Percentiles rank a stretch among this genome's conserved stretches.
phyloP scores from a whole-genome alignment of 1,140 invertebrate genomes.

The Bombus fervidus region DNA sequence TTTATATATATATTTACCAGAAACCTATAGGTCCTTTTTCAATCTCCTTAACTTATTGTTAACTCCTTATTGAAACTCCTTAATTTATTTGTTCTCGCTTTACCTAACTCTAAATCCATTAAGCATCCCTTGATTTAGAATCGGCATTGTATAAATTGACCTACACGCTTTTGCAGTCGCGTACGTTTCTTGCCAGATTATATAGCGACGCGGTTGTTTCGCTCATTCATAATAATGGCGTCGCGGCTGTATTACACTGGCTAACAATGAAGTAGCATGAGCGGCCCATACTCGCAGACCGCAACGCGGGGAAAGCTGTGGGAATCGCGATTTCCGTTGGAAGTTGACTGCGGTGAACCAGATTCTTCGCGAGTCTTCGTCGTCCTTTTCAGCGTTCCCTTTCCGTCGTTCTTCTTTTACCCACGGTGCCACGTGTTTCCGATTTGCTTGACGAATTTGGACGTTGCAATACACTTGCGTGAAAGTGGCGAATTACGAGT shows the following conservation, averaged over 20 bases:
- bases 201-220: constrained; percentile 43
- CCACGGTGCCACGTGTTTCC: constrained; percentile 25
- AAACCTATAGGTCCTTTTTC: too few relatives aligned
- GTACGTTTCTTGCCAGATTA: constrained; percentile 30
- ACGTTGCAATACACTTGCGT: neutral
- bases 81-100: neutral
- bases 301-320: constrained; percentile 70
- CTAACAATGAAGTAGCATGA: constrained; percentile 65
- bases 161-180: neutral
- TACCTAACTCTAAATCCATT: neutral
- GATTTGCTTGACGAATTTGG: constrained; percentile 21
- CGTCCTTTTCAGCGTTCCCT: neutral
- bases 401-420: neutral
- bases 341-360: constrained; percentile 67
- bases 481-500: neutral
- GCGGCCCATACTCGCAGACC: constrained; percentile 47
- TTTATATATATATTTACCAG: too few relatives aligned
- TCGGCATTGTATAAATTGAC: neutral
- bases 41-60: too few relatives aligned
- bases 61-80: too few relatives aligned
- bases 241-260: constrained; percentile 21
- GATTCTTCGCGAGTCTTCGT: constrained; percentile 61
- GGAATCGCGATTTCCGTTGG: constrained; percentile 73
- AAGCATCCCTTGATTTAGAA: neutral
- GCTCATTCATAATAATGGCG: constrained; percentile 64